A percentile compares a stretch with the other conserved stretches of the same genome.
These are phyloP conservation scores for Apamea epomidion DNA, from an alignment of 2,888 invertebrate genomes.

Conservation along the genomic window DNA sequence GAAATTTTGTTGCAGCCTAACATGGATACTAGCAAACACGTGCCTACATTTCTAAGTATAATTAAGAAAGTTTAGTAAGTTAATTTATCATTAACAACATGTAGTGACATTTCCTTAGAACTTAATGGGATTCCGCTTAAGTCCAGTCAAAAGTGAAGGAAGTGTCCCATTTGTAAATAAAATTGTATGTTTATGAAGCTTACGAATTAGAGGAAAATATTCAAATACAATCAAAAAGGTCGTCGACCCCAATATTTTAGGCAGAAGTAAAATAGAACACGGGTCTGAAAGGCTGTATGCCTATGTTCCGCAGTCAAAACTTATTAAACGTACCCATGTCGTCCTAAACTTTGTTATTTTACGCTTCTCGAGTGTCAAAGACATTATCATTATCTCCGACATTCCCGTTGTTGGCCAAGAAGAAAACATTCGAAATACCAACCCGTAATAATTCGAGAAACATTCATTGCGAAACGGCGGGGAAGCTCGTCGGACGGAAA, in stretches of 20 bases:
- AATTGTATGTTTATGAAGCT: not conserved
- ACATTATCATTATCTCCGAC: slow-evolving; percentile 58
- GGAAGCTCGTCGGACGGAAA: slow-evolving; percentile 66
- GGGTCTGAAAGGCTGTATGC: slow-evolving; percentile 22
- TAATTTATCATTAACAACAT: slow-evolving; percentile 54
- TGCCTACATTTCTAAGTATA: slow-evolving; percentile 53
- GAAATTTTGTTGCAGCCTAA: slow-evolving; percentile 46
- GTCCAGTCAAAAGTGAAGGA: slow-evolving; percentile 6
- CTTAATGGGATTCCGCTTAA: slow-evolving; percentile 27
- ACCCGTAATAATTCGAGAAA: slow-evolving; percentile 73
- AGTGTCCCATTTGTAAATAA: slow-evolving; percentile 15
- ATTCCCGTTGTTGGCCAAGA: slow-evolving; percentile 55
- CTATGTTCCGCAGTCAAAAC: slow-evolving; percentile 40
- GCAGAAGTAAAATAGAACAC: slow-evolving; percentile 23
- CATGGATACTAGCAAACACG: slow-evolving; percentile 47
- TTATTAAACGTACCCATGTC: slow-evolving; percentile 57
- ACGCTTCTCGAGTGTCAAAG: slow-evolving; percentile 54
- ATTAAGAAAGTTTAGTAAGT: slow-evolving; percentile 58
- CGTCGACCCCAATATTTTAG: slow-evolving; percentile 12
- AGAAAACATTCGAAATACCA: slow-evolving; percentile 66
- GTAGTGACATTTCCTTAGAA: slow-evolving; percentile 23
- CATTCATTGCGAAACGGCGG: slow-evolving; percentile 67
- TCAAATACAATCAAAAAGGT: slow-evolving; percentile 36
- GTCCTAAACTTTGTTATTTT: slow-evolving; percentile 55
- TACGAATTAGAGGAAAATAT: slow-evolving; percentile 36